Percentiles rank a stretch among this genome's conserved stretches.
phyloP scores from a whole-genome alignment of 2,888 invertebrate species.

The Pemphredon lugubris region DNA sequence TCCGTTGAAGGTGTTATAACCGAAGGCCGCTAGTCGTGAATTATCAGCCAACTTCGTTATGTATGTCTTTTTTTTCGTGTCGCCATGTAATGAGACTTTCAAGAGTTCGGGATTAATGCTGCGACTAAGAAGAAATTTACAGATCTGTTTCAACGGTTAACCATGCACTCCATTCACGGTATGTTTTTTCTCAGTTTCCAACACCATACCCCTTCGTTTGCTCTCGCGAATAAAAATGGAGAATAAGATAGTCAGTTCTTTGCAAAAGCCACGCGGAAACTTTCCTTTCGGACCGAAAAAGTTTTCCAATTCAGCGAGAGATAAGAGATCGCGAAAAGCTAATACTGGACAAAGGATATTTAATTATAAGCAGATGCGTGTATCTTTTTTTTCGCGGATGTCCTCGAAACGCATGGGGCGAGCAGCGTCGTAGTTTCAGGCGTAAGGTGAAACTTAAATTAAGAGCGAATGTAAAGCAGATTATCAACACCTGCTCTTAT shows the following conservation, averaged over 20 bases:
- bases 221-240: not conserved
- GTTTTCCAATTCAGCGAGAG: not conserved
- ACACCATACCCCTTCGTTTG: not conserved
- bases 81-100: conserved; percentile 27
- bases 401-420: not conserved
- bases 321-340: conserved; percentile 5
- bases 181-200: conserved; percentile 1
- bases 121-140: not conserved
- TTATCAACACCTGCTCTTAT: not conserved
- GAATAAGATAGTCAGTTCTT: not conserved
- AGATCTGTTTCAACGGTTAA: conserved; percentile 14
- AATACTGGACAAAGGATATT: conserved; percentile 20
- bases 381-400: not conserved
- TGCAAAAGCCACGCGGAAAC: not conserved
- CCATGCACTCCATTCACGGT: conserved; percentile 18
- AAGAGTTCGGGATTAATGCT: conserved; percentile 11
- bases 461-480: not conserved
- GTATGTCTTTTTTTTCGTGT: no score
- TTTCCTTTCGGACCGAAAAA: not conserved
- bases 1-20: no score
- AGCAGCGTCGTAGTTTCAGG: not conserved
- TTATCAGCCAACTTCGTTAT: no score
- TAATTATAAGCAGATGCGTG: conserved; percentile 4
- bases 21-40: no score
- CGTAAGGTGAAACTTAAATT: conserved; percentile 26